Base-by-base conservation (phyloP, 2,113 vertebrate species). In the Lophura nycthemera region DNA sequence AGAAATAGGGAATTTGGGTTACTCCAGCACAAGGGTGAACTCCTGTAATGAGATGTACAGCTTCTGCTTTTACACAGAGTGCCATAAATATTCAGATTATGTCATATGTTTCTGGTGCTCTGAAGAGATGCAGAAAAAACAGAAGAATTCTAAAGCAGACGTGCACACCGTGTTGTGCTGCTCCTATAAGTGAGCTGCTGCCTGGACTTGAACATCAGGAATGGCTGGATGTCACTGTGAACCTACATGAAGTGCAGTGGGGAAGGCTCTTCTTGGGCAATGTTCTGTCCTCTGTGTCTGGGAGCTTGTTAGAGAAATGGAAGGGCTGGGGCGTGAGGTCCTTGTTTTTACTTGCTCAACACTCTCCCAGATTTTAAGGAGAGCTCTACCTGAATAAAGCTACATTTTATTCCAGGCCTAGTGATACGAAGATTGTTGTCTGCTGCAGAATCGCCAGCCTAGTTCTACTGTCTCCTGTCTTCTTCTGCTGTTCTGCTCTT, bases 31-130 rank as follows among this genome's bases (percentile, higher is more conserved):
- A 82, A 24, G 34, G 84, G 40, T 45, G 52, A 90, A 69, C 88
- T 91, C 45, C 66, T 77, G 60, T 86, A 90, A 84, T 85, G 86
- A 97, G 78, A 93, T 86, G 92, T 71, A 27, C 85, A 66, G 22
- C 89, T 93, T 87, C 76, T 89, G 96, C 82, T 93, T 75, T 93
- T 86, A 69, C 88, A 91, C 84, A 92, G 84, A 1, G 70, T 92
- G 77, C 89, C 85, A 86, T 86, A 94, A 89, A 92, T 94, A 83
- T 94, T 95, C 93, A 93, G 83, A 84, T 96, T 76, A 48, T 96
- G 92, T 93, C 72, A 30, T 95, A 87, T 96, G 91, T 91, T 91
- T 94, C 82, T 52, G 86, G 36, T 17, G 92, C 80, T 95, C 76
- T 78, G 85, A 90, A 63, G 66, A 52, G 76, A 81, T 91, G 83